A percentile compares a stretch with the other conserved stretches of the same genome.
phyloP scores from a whole-genome alignment of 2,888 invertebrate genomes.

The Lutraria lutraria region DNA sequence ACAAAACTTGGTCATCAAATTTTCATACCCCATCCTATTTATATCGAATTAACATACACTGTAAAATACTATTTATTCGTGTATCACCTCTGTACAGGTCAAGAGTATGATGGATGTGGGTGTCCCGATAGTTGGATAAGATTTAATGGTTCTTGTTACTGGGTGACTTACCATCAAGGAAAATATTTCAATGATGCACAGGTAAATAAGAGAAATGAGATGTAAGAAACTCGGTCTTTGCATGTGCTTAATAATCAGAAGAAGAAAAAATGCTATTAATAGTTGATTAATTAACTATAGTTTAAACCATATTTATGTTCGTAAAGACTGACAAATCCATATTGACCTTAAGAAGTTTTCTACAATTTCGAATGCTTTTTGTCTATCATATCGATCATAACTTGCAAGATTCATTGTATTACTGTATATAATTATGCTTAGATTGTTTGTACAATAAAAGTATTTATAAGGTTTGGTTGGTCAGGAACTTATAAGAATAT shows the following conservation, averaged over 20 bases:
- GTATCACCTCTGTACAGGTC: background rate
- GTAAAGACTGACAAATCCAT: background rate
- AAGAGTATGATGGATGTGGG: slow-evolving; percentile 10
- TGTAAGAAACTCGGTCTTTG: background rate
- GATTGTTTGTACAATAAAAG: background rate
- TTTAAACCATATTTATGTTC: background rate
- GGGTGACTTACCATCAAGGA: background rate
- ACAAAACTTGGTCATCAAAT: too few relatives aligned
- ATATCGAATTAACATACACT: too few relatives aligned
- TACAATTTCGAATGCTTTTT: background rate
- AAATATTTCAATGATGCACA: background rate
- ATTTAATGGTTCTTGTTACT: slow-evolving; percentile 25
- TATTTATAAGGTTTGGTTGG: too few relatives aligned
- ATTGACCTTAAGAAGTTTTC: background rate
- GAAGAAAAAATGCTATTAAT: too few relatives aligned
- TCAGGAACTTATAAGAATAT: too few relatives aligned
- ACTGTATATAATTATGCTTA: too few relatives aligned
- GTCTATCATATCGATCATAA: background rate
- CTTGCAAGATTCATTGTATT: too few relatives aligned
- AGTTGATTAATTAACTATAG: background rate
- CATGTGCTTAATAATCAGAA: too few relatives aligned
- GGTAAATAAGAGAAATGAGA: background rate
- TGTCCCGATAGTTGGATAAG: slow-evolving; percentile 23
- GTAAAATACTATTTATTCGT: too few relatives aligned
- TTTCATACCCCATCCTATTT: too few relatives aligned